These are phyloP conservation scores for Thripadectes ignobilis DNA, from an alignment of 2,797 vertebrate genomes.

Conservation along the genomic window DNA sequence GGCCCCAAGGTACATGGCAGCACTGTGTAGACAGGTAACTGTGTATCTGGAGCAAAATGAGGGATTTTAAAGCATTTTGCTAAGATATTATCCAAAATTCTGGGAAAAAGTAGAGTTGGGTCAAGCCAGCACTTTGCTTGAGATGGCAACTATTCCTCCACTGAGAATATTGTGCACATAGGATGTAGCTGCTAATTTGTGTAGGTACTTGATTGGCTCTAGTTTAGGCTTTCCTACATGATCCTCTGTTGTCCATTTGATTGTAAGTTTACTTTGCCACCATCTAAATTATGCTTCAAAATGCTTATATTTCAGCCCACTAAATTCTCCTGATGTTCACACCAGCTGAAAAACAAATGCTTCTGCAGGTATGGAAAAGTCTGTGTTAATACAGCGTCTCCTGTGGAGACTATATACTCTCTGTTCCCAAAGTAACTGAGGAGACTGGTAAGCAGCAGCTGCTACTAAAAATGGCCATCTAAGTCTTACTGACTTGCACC, in stretches of 20 bases:
- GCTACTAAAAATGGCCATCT: neutral
- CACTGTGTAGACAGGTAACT: neutral
- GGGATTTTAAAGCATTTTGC: neutral
- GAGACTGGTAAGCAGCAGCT: neutral
- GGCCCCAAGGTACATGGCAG: rapidly evolving
- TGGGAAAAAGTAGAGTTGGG: neutral
- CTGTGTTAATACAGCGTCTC: neutral
- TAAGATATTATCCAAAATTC: neutral
- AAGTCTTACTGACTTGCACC: neutral
- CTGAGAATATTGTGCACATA: neutral
- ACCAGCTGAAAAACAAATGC: neutral
- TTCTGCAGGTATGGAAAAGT: neutral
- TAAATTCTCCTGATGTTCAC: neutral
- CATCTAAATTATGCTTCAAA: neutral
- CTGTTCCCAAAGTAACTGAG: neutral
- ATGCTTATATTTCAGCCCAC: neutral
- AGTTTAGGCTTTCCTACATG: neutral
- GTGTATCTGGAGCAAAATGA: neutral
- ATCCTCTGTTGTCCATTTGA: neutral
- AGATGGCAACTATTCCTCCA: neutral
- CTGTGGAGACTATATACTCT: neutral
- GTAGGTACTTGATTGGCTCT: neutral
- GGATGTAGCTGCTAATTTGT: neutral
- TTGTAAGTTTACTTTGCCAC: neutral
- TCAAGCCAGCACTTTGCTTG: neutral